Base-by-base conservation (phyloP, 2,888 invertebrate species). In the Clepsis dumicolana region DNA sequence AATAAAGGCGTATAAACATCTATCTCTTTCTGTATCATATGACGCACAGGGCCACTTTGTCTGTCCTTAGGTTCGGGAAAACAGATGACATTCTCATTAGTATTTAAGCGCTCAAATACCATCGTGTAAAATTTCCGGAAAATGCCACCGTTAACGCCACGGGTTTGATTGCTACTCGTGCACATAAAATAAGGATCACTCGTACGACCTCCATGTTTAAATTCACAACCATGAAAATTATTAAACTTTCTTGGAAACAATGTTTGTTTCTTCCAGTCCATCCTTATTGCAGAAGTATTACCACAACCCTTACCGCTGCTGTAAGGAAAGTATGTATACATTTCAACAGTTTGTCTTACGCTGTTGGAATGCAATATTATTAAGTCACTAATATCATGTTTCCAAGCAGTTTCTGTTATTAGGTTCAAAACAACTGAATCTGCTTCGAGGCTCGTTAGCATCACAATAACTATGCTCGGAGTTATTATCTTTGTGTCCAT, bases 301-400 rank as follows among this genome's bases (percentile, higher is more conserved):
- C 72, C 77, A 73, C 90, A 90, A 16, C 65, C 65, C 14, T 67
- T 68, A 14, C 77, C 79, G 4, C 77, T 71, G 8, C 71, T 76
- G 59, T 84, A 85, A 2, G 90, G 90, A 65, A 78, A 80, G 72
- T 82, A 88, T 0, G 88, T 88, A 3, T 79, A 77, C 1, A 84
- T 16, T 3, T 65, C 72, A 5, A 83, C 70, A 63, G 75, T 71
- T 2, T 76, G 71, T 10, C 72, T 57, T 5, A 66, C 16, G 56
- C 73, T 14, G 18, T 71, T 54, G 1, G 18, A 70, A 65, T 76
- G 81, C 65, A 88, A 35, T 59, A 86, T 72, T 7, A 88, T 72
- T 29, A 90, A 74, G 60, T 89, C 80, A n/a, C 77, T 75, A 7
- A 88, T 72, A 65, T 86, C 85, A 72, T 82, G 79, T 16, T 80